phyloP scores from a whole-genome alignment of 2,888 invertebrate species.

The Steinernema carpocapsae region DNA sequence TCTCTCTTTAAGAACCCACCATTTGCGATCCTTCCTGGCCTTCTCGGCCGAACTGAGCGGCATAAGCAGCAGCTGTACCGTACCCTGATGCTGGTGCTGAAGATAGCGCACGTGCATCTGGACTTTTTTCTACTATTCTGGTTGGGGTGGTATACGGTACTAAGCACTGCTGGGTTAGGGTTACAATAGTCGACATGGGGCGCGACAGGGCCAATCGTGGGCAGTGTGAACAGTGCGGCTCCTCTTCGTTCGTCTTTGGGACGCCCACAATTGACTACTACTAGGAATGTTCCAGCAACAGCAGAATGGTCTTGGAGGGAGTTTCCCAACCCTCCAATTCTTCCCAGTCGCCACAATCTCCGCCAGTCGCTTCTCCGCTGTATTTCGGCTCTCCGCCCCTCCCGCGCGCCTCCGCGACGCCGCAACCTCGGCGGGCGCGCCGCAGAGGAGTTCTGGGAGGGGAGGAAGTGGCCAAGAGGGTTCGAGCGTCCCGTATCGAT shows the following conservation, averaged over 20 bases:
- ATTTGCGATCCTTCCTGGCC: slow-evolving; percentile 62
- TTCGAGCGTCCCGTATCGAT: neutral
- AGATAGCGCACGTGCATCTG: slow-evolving; percentile 67
- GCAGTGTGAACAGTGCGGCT: neutral
- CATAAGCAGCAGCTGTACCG: slow-evolving; percentile 68
- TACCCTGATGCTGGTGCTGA: slow-evolving; percentile 68
- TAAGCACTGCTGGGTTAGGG: neutral
- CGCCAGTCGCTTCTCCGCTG: too few relatives aligned
- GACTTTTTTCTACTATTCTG: too few relatives aligned
- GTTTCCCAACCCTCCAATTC: slow-evolving; percentile 1
- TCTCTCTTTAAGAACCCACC: slow-evolving; percentile 57
- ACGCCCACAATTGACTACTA: too few relatives aligned
- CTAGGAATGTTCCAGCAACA: too few relatives aligned
- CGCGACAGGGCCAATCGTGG: too few relatives aligned
- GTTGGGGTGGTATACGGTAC: too few relatives aligned
- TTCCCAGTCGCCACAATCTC: neutral
- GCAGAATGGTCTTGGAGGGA: slow-evolving; percentile 33
- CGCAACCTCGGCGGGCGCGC: slow-evolving; percentile 9
- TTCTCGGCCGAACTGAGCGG: slow-evolving; percentile 61
- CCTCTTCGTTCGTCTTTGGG: neutral
- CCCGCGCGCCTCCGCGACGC: neutral
- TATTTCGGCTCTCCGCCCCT: slow-evolving; percentile 2
- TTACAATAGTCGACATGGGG: neutral
- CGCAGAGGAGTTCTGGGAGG: too few relatives aligned
- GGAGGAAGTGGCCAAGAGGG: neutral